Percentiles rank a stretch among this genome's conserved stretches.
Evolutionary conservation across 1,140 invertebrate genomes (phyloP).

Genomic region (Sycobia sp.): DNA sequence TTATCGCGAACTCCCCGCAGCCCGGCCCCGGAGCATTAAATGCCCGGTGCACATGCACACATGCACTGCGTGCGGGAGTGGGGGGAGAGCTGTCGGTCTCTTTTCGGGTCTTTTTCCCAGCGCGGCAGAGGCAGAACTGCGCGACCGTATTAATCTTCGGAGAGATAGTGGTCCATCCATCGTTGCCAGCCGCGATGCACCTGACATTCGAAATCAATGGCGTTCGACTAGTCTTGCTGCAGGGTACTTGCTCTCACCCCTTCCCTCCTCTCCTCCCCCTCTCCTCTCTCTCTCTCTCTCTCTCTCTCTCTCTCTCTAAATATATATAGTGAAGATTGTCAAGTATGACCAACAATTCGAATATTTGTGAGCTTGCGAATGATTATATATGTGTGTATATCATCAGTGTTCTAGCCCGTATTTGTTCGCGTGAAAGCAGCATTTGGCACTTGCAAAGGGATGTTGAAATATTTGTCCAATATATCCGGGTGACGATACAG

Average conservation of each 20-base stretch:
- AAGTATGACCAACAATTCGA: too few species aligned
- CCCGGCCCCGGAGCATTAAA: constrained; percentile 22
- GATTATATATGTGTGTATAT: too few species aligned
- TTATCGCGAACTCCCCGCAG: constrained; percentile 36
- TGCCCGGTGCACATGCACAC: too few species aligned
- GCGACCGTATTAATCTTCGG: constrained; percentile 45
- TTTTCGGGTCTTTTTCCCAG: constrained; percentile 38
- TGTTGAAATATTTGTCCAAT: too few species aligned
- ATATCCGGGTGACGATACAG: too few species aligned
- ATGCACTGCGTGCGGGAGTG: constrained; percentile 7
- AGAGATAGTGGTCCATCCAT: constrained; percentile 45
- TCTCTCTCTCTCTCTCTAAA: constrained; percentile 14
- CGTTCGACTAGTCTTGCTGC: constrained; percentile 15
- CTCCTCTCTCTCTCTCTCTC: neutral
- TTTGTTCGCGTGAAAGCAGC: too few species aligned
- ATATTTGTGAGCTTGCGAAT: too few species aligned
- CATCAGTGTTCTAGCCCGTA: too few species aligned
- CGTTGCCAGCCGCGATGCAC: constrained; percentile 38
- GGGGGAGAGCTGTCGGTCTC: neutral
- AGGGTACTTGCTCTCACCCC: too few species aligned
- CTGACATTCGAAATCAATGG: constrained; percentile 43
- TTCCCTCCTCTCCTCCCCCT: too few species aligned
- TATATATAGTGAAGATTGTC: too few species aligned
- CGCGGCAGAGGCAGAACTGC: neutral
- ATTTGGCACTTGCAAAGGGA: too few species aligned